Percentiles rank a stretch among this genome's conserved stretches.
Evolutionary conservation across 2,113 vertebrate genomes (phyloP).

Genomic region (Atrichornis clamosus): DNA sequence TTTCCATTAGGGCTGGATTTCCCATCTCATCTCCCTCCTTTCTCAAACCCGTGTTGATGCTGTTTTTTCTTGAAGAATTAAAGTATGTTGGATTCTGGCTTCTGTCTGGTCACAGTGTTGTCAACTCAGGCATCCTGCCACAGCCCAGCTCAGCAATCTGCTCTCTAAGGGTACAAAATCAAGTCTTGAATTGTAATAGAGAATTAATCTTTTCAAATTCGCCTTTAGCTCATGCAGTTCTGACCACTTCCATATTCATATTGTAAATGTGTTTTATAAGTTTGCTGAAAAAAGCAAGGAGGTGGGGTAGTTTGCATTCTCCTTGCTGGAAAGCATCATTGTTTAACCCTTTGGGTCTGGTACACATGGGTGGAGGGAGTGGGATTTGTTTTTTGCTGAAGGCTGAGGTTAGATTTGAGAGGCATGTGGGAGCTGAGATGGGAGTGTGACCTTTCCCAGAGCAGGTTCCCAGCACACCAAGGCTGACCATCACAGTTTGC

Average conservation of each 20-base stretch:
- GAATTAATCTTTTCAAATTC: conserved; percentile 33
- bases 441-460: neutral
- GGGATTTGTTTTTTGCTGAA: neutral
- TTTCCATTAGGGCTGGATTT: neutral
- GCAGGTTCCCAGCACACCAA: neutral
- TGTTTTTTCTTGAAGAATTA: neutral
- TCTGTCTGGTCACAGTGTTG: neutral
- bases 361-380: neutral
- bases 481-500: neutral
- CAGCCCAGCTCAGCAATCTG: neutral
- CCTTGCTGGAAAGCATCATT: neutral
- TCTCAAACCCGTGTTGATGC: neutral
- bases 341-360: neutral
- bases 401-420: neutral
- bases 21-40: neutral
- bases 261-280: conserved; percentile 36
- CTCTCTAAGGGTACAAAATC: neutral
- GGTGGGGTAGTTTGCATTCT: neutral
- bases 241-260: neutral
- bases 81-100: neutral
- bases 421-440: rapidly evolving
- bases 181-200: neutral
- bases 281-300: conserved; percentile 11
- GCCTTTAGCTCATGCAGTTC: conserved; percentile 10
- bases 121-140: neutral